Percentiles rank a stretch among this genome's conserved stretches.
phyloP scores from a whole-genome alignment of 2,888 invertebrate genomes.

The Drosophila imparisetae region DNA sequence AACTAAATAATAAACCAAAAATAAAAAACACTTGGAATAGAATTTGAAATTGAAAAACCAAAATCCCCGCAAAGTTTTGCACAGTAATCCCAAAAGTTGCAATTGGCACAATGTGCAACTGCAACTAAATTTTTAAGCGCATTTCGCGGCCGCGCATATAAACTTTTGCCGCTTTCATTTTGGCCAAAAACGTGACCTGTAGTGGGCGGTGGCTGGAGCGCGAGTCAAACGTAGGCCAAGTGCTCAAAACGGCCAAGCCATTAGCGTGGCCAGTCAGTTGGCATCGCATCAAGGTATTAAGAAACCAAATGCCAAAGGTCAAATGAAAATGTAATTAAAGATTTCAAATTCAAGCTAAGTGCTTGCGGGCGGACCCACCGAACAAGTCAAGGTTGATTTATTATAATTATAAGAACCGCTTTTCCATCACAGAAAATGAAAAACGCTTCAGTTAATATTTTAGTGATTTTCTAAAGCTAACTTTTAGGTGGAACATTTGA shows the following conservation, averaged over 20 bases:
- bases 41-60: slow-evolving; percentile 47
- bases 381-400: slow-evolving; percentile 7
- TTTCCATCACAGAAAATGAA: neutral
- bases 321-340: slow-evolving; percentile 60
- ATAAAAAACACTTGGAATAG: slow-evolving; percentile 17
- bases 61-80: slow-evolving; percentile 4
- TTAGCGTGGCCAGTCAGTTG: slow-evolving; percentile 37
- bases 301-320: slow-evolving; percentile 36
- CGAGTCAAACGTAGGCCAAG: slow-evolving; percentile 34
- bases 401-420: neutral
- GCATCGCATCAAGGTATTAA: slow-evolving; percentile 51
- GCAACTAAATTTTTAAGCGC: slow-evolving; percentile 72
- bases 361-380: neutral
- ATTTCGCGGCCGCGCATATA: slow-evolving; percentile 62
- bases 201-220: slow-evolving; percentile 3
- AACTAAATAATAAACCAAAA: neutral
- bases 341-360: slow-evolving; percentile 35
- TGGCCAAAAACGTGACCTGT: slow-evolving; percentile 33
- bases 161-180: slow-evolving; percentile 73
- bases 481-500: neutral
- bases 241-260: neutral
- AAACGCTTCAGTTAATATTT: neutral
- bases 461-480: neutral
- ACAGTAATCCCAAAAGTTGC: slow-evolving; percentile 45
- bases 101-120: slow-evolving; percentile 38